Percentiles rank a stretch among this genome's conserved stretches.
Conservation (phyloP, 1,140 invertebrate genomes). For the Caenorhabditis inopinata region DNA sequence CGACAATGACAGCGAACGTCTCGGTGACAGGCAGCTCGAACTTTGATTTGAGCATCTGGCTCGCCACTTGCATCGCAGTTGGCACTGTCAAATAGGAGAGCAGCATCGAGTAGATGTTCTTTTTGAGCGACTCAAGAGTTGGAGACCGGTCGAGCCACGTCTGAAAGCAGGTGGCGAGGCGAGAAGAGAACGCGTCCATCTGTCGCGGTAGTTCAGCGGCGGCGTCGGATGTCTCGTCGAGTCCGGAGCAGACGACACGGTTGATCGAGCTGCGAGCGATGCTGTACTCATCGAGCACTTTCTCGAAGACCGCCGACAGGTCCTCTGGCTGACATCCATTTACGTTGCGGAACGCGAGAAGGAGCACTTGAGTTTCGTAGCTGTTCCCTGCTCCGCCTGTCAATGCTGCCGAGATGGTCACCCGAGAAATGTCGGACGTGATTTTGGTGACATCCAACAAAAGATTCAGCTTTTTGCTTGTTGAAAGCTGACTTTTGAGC, state of each 20-base stretch:
- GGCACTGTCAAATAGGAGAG: constrained; percentile 1
- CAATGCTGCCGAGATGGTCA: neutral
- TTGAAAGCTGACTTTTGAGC: neutral
- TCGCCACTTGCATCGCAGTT: neutral
- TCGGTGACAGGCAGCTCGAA: constrained; percentile 44
- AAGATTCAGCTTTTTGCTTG: neutral
- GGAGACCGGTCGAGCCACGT: neutral
- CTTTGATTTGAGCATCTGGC: neutral
- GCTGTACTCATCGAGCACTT: neutral
- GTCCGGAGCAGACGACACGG: neutral
- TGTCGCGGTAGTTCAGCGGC: neutral
- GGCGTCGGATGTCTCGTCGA: neutral
- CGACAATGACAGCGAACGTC: constrained; percentile 32
- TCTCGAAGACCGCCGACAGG: neutral
- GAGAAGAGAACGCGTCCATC: constrained; percentile 1
- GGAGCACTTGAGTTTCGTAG: constrained; percentile 2
- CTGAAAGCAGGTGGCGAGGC: neutral
- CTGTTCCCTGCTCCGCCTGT: neutral
- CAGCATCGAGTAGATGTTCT: neutral
- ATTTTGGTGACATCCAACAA: constrained; percentile 1
- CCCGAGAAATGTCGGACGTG: neutral
- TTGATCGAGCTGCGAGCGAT: neutral
- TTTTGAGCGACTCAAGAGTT: neutral
- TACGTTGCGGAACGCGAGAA: neutral
- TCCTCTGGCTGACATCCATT: neutral